phyloP scores from a whole-genome alignment of 2,113 vertebrate genomes.

The Morone saxatilis region DNA sequence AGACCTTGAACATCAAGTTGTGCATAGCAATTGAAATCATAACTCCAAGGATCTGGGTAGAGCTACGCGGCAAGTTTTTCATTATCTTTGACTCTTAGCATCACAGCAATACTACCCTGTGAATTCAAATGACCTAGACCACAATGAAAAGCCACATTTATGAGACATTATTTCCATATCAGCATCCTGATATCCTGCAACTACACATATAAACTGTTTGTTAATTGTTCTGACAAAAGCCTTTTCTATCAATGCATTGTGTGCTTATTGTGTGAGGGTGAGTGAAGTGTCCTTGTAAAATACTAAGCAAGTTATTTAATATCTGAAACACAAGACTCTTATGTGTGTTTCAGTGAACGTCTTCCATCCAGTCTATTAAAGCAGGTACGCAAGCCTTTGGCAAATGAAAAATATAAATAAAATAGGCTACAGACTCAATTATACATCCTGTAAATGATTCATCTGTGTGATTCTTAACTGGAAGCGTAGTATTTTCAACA shows the following conservation, averaged over 20 bases:
- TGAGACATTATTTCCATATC: constrained; percentile 17
- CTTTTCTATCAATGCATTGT: background rate
- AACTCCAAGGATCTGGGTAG: constrained; percentile 59
- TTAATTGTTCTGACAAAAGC: constrained; percentile 10
- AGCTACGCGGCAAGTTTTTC: constrained; percentile 51
- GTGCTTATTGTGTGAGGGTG: background rate
- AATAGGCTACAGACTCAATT: background rate
- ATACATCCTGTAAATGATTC: background rate
- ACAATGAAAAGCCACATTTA: constrained; percentile 45
- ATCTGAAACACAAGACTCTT: background rate
- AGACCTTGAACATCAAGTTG: constrained; percentile 77
- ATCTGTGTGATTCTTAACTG: background rate
- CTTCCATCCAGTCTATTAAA: background rate
- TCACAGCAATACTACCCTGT: constrained; percentile 21
- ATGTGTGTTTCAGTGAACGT: background rate
- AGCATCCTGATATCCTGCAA: constrained; percentile 1
- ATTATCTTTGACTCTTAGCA: constrained; percentile 66
- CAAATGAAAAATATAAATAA: background rate
- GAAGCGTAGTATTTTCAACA: background rate
- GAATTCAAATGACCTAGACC: constrained; percentile 50
- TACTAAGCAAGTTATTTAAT: background rate
- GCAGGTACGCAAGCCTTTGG: background rate
- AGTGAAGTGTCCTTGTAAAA: background rate
- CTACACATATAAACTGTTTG: background rate
- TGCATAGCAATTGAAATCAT: constrained; percentile 80